A percentile compares a stretch with the other conserved stretches of the same genome.
phyloP scores from a whole-genome alignment of 2,797 vertebrate species.

The Microctenopoma stevenorrisi region DNA sequence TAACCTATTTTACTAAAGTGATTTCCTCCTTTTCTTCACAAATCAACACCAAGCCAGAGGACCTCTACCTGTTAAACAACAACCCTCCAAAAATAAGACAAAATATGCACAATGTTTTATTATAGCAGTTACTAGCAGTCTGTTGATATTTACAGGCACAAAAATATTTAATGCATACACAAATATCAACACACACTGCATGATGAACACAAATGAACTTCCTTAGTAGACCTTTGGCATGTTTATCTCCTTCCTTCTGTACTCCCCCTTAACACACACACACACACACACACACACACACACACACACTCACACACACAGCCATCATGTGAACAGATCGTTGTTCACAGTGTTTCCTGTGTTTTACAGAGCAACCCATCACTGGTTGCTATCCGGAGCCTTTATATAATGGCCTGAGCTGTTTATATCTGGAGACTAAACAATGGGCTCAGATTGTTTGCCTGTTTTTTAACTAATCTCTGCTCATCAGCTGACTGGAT shows the following conservation, averaged over 20 bases:
- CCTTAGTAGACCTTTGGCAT: conserved; percentile 40
- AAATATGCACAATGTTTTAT: not conserved
- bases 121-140: not conserved
- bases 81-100: not conserved
- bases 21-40: conserved; percentile 5
- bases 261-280: conserved; percentile 15
- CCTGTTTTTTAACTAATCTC: conserved; percentile 58
- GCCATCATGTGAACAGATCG: conserved; percentile 75
- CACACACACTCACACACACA: conserved; percentile 32
- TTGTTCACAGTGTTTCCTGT: conserved; percentile 80
- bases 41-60: not conserved
- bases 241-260: conserved; percentile 29
- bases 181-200: not conserved
- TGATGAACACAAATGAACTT: conserved; percentile 57
- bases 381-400: conserved; percentile 67
- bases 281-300: conserved; percentile 23
- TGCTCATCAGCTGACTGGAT: conserved; percentile 77
- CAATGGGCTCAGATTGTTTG: conserved; percentile 76
- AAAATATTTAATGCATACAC: not conserved
- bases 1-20: not conserved
- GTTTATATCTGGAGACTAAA: conserved; percentile 74
- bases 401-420: conserved; percentile 74
- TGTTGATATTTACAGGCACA: not conserved
- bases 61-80: not conserved
- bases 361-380: conserved; percentile 75